Percentiles rank a stretch among this genome's conserved stretches.
These are phyloP conservation scores for Lasiurus borealis DNA, from an alignment of 2,113 vertebrate species.

Conservation along the genomic window DNA sequence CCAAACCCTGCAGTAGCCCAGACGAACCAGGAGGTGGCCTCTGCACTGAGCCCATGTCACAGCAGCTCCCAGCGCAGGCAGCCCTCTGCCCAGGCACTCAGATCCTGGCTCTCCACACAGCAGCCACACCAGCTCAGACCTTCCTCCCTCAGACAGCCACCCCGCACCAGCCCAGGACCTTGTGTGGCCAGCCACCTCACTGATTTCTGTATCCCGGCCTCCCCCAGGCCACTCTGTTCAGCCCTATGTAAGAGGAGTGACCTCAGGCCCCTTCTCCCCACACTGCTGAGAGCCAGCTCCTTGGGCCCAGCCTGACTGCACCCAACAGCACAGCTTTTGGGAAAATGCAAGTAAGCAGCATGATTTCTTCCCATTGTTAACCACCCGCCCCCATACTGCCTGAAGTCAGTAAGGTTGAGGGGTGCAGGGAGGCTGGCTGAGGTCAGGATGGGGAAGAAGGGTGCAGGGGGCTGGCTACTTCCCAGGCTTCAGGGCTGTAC, in stretches of 20 bases:
- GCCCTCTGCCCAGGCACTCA: neutral
- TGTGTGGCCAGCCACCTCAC: neutral
- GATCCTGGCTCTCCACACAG: neutral
- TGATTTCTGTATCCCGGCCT: too few relatives aligned
- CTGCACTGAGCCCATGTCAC: too few relatives aligned
- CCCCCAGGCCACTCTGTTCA: neutral
- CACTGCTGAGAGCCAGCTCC: neutral
- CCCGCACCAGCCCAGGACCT: too few relatives aligned
- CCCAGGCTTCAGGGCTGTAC: neutral
- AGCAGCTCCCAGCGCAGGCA: neutral
- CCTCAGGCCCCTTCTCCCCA: too few relatives aligned
- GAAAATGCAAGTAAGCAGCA: neutral
- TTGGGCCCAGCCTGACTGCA: neutral
- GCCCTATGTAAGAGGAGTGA: rapidly evolving
- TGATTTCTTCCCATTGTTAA: neutral
- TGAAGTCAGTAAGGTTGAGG: too few relatives aligned
- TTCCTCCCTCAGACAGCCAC: neutral
- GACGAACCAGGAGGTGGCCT: too few relatives aligned
- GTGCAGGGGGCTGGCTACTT: too few relatives aligned
- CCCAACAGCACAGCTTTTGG: too few relatives aligned
- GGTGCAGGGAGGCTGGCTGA: neutral
- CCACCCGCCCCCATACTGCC: too few relatives aligned
- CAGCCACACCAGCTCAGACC: too few relatives aligned
- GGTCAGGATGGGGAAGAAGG: neutral
- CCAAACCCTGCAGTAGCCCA: too few relatives aligned